Conservation (phyloP, 2,888 invertebrate species). For the Cataglyphis altisquamis region DNA sequence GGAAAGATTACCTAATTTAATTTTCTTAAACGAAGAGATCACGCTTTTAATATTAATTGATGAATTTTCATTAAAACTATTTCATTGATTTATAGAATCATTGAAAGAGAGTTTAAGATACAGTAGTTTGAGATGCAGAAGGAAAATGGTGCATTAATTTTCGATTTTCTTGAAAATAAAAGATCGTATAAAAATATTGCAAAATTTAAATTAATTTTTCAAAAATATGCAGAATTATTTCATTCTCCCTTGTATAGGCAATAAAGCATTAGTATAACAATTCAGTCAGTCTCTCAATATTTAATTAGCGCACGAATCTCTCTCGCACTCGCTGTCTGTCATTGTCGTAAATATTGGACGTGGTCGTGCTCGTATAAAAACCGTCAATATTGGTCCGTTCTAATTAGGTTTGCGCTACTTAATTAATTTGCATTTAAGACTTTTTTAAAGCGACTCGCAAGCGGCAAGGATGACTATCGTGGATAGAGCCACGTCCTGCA, state of each 20-base stretch:
- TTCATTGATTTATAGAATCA: background rate
- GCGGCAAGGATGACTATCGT: background rate
- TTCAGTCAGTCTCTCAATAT: background rate
- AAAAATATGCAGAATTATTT: background rate
- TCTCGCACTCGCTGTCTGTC: background rate
- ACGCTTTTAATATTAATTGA: background rate
- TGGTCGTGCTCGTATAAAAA: background rate
- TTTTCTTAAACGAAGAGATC: background rate
- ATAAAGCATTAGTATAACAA: background rate
- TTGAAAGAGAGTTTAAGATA: background rate
- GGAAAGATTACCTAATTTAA: background rate
- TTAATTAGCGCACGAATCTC: slow-evolving; percentile 17
- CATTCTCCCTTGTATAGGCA: background rate
- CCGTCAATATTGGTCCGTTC: slow-evolving; percentile 24
- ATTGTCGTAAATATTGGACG: slow-evolving; percentile 22
- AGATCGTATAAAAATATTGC: background rate
- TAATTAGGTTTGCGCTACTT: slow-evolving; percentile 41
- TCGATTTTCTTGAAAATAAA: background rate
- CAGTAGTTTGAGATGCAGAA: background rate
- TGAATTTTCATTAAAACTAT: background rate
- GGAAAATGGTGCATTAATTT: background rate
- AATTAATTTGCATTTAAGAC: slow-evolving; percentile 40
- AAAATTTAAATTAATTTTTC: background rate
- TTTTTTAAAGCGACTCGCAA: background rate
- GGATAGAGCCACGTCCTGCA: background rate